phyloP scores from a whole-genome alignment of 2,113 vertebrate genomes.

The Aspiorhynchus laticeps region DNA sequence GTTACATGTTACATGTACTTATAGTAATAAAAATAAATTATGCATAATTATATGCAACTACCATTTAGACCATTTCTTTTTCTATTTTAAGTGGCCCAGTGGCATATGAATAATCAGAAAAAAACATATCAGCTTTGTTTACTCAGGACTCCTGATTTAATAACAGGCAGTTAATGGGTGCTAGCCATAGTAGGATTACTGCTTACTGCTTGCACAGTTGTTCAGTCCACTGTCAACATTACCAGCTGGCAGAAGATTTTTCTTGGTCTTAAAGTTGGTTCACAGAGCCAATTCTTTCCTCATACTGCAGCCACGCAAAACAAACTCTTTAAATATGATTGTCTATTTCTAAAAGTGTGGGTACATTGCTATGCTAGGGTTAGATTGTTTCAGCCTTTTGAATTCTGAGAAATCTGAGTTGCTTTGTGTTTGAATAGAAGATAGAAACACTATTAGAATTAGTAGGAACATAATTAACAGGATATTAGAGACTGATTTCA shows the following conservation, averaged over 20 bases:
- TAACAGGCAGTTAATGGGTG: neutral
- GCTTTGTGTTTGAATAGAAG: neutral
- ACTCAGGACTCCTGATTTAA: neutral
- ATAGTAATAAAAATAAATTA: no score
- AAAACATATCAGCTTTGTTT: neutral
- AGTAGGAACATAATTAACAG: neutral
- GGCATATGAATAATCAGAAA: neutral
- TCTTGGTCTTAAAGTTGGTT: constrained; percentile 14
- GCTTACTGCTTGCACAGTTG: constrained; percentile 22
- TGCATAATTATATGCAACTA: no score
- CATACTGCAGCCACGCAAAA: neutral
- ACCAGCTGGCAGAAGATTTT: constrained; percentile 22
- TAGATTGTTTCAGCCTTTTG: neutral
- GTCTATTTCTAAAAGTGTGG: neutral
- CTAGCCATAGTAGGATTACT: neutral
- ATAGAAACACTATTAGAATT: neutral
- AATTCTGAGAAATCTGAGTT: neutral
- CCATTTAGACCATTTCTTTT: neutral
- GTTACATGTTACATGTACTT: no score
- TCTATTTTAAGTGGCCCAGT: neutral
- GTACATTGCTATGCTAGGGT: neutral
- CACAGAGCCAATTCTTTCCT: neutral
- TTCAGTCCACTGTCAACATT: constrained; percentile 1
- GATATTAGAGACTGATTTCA: neutral
- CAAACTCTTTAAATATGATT: constrained; percentile 15